Evolutionary conservation across 2,888 invertebrate genomes (phyloP), one percentile per base, ranked within the genome.

Genomic region (Coremacera marginata): DNA sequence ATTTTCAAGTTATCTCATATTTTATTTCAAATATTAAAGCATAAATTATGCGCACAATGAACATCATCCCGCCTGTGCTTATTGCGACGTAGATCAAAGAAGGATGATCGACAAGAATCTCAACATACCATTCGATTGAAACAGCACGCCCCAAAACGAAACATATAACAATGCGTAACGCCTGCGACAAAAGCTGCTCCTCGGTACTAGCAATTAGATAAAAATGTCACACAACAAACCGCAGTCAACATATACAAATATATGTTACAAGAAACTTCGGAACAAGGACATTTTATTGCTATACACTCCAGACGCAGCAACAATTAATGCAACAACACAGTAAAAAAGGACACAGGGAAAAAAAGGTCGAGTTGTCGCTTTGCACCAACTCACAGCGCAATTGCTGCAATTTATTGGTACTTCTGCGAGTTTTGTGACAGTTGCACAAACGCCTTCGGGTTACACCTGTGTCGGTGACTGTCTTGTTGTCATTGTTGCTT

Each of bases 211-310:
- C 86, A 87, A 87, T 86, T 85, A 86, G 86, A 88, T 87, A 87
- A 87, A 86, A 87, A 87, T 87, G 88, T 87, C 88, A 87, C 87
- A 87, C 88, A 87, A 87, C 86, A 88, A 87, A 84, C 85, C 82
- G 83, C 84, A 83, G 80, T 78, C 71, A 77, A 74, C 52, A 70
- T 67, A 71, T 72, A 82, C 80, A 83, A 86, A 84, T 85, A 85
- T 87, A 86, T 86, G n/a, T n/a, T n/a, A 84, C 84, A 81, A 44
- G 44, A 44, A 11, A 60, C 73, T 57, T 19, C 11, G n/a, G 19
- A 27, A n/a, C n/a, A 65, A 49, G 37, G 22, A 57, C 44, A 72
- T 72, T 72, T 72, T 62, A 72, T 57, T 51, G 49, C 49, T 16
- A 9, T 67, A 22, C 74, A 67, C 14, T 5, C n/a, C 22, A n/a